Evolutionary conservation across 2,888 invertebrate species (phyloP).

Genomic region (Athetis lepigone): DNA sequence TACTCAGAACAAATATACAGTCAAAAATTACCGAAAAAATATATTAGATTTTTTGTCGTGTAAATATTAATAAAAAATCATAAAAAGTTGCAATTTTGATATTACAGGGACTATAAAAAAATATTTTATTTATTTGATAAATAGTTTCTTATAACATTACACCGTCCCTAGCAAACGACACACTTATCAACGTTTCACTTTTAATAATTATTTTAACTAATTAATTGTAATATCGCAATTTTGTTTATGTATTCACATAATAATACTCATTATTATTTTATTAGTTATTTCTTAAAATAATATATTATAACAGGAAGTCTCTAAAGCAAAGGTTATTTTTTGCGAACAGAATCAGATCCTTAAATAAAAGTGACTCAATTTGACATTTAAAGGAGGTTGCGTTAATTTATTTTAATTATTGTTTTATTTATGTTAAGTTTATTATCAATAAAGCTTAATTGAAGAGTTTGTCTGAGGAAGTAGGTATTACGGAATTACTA

Average conservation of each 20-base stretch:
- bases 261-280: conserved; percentile 47
- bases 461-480: neutral
- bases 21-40: too few relatives aligned
- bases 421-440: neutral
- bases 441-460: neutral
- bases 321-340: conserved; percentile 51
- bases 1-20: too few relatives aligned
- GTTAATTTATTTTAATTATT: neutral
- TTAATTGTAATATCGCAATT: conserved; percentile 81
- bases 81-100: too few relatives aligned
- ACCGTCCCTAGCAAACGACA: conserved; percentile 69
- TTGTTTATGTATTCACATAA: conserved; percentile 62
- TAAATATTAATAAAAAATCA: too few relatives aligned
- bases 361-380: conserved; percentile 42
- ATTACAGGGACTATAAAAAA: too few relatives aligned
- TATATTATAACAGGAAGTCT: conserved; percentile 41
- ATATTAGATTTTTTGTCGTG: too few relatives aligned
- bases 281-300: conserved; percentile 42
- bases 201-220: conserved; percentile 86
- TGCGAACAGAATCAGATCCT: conserved; percentile 22
- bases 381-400: conserved; percentile 21
- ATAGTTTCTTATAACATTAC: conserved; percentile 58
- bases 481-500: too few relatives aligned
- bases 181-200: conserved; percentile 84
- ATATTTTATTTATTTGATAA: neutral